Percentiles rank a stretch among this genome's conserved stretches.
These are phyloP conservation scores for Tuberolachnus salignus DNA, from an alignment of 2,888 invertebrate species.

Conservation along the genomic window DNA sequence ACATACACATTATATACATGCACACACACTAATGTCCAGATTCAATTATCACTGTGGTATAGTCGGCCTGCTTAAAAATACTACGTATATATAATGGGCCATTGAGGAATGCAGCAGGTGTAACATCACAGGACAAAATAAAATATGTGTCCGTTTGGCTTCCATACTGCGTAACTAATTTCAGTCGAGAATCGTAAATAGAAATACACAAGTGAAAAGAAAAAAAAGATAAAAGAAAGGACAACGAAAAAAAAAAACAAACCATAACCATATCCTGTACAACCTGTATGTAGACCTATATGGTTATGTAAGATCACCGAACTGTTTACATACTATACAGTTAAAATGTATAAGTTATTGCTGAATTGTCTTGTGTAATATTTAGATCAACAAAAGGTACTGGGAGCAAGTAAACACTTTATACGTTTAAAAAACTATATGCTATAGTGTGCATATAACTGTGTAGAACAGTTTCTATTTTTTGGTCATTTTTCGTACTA, in stretches of 20 bases:
- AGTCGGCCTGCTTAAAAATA: constrained; percentile 49
- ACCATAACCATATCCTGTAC: constrained; percentile 29
- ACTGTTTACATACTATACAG: constrained; percentile 42
- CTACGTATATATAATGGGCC: constrained; percentile 37
- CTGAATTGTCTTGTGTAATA: constrained; percentile 19
- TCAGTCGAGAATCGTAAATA: constrained; percentile 45
- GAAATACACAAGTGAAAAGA: constrained; percentile 39
- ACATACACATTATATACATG: not conserved
- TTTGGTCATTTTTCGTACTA: too few relatives aligned
- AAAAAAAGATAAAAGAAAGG: constrained; percentile 21
- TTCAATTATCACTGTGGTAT: constrained; percentile 48
- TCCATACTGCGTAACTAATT: constrained; percentile 57
- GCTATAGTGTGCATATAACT: too few relatives aligned
- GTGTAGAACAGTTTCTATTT: too few relatives aligned
- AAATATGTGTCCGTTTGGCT: constrained; percentile 49
- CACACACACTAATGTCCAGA: constrained; percentile 36
- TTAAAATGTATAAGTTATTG: constrained; percentile 40
- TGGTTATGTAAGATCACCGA: constrained; percentile 9
- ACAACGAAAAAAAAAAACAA: constrained; percentile 28
- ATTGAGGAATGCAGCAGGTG: constrained; percentile 56
- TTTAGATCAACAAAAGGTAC: constrained; percentile 11
- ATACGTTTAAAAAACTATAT: too few relatives aligned
- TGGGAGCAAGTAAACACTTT: not conserved
- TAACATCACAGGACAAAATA: constrained; percentile 48
- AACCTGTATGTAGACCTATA: not conserved